These are phyloP conservation scores for Enhydra lutris DNA, from an alignment of 2,113 vertebrate species.

Conservation along the genomic window DNA sequence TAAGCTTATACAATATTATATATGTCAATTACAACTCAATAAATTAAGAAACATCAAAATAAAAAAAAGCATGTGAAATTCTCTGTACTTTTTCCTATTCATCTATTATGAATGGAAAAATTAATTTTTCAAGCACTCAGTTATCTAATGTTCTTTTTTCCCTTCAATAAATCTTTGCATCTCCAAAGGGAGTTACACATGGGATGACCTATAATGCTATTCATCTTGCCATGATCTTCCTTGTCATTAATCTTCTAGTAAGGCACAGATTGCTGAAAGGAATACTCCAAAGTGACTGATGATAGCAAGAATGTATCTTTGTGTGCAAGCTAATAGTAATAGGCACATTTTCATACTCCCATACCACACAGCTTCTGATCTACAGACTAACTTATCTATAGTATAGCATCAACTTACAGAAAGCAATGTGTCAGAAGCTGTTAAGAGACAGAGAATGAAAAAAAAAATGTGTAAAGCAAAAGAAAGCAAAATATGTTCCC, in stretches of 20 bases:
- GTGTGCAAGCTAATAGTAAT: neutral
- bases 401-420: neutral
- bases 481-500: neutral
- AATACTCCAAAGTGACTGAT: constrained; percentile 42
- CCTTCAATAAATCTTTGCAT: constrained; percentile 48
- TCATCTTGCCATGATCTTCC: constrained; percentile 29
- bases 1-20: neutral
- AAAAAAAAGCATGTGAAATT: neutral
- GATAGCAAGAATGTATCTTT: neutral
- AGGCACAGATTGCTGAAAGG: neutral
- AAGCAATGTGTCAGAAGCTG: neutral
- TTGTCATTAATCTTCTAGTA: constrained; percentile 52
- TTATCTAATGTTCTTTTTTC: constrained; percentile 48
- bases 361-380: neutral
- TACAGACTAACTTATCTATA: neutral
- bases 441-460: neutral
- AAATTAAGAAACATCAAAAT: neutral
- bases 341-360: neutral
- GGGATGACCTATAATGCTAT: constrained; percentile 32
- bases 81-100: neutral
- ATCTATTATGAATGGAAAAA: neutral
- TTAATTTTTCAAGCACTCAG: constrained; percentile 41
- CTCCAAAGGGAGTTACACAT: neutral
- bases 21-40: neutral
- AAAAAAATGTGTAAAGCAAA: neutral